A percentile compares a stretch with the other conserved stretches of the same genome.
These are phyloP conservation scores for Pogonocherus hispidulus DNA, from an alignment of 2,888 invertebrate genomes.

Conservation along the genomic window DNA sequence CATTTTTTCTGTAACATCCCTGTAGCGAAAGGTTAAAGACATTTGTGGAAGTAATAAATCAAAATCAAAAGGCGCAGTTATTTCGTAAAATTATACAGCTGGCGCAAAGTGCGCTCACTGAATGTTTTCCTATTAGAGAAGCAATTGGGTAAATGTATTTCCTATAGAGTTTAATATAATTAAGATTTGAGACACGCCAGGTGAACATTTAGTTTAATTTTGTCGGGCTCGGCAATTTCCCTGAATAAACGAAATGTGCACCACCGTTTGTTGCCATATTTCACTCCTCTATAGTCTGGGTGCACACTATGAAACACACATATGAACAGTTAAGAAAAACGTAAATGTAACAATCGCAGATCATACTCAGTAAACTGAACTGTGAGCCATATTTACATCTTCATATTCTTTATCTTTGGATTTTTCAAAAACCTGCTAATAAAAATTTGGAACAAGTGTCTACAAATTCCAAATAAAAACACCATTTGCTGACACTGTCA, in stretches of 20 bases:
- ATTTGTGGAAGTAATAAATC: no score
- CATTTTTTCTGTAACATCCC: no score
- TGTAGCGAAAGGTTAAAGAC: no score
- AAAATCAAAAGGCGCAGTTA: background rate
- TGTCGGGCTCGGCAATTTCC: slow-evolving; percentile 26
- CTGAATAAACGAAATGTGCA: slow-evolving; percentile 29
- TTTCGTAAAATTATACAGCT: slow-evolving; percentile 1
- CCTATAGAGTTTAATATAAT: slow-evolving; percentile 41
- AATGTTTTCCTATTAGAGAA: slow-evolving; percentile 15
- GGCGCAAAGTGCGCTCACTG: slow-evolving; percentile 2
- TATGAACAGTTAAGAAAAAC: no score
- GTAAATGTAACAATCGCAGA: no score
- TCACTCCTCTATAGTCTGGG: background rate
- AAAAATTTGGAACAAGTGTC: no score
- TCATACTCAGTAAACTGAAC: no score
- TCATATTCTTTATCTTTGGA: no score
- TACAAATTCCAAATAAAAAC: no score
- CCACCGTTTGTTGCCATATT: background rate
- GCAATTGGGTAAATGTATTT: slow-evolving; percentile 38
- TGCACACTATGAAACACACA: background rate
- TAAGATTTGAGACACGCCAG: slow-evolving; percentile 45
- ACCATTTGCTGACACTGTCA: no score
- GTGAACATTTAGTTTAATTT: slow-evolving; percentile 42
- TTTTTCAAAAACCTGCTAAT: no score
- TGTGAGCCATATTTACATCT: no score